Evolutionary conservation across 2,113 vertebrate genomes (phyloP), one percentile per base, ranked within the genome.

Genomic region (Blennius ocellaris): DNA sequence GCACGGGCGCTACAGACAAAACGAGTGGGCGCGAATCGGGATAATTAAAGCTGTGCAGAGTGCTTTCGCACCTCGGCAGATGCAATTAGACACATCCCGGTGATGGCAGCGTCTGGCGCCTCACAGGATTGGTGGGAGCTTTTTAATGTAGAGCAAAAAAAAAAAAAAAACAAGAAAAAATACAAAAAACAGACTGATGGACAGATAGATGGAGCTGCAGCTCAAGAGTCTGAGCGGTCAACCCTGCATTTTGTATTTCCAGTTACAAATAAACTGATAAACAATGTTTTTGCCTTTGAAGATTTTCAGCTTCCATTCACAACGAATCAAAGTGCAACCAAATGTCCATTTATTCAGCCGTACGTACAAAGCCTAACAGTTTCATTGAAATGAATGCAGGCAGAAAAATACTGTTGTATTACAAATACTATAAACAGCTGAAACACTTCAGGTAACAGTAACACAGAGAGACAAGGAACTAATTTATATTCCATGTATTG

Each of bases 31-130:
- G 75, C 83, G 70, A 73, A 73, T 60, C 71, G 63, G 69, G 85
- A 68, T 92, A 93, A 93, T 94, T 92, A 92, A 83, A 89, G 82
- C 78, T 76, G 87, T 44, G 68, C 81, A 5, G 67, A 72, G 63
- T 2, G 39, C 54, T 49, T 89, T 93, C 63, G 63, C 93, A 92
- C 90, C 89, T 85, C 51, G 72, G 78, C 78, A 90, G 86, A 91
- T 85, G 88, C 81, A 92, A 93, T 92, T 91, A 91, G 80, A 84
- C 56, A 64, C 81, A 86, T 87, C 54, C 61, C 84, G 57, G 37
- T 58, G 77, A 88, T 58, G 76, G 45, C 56, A 69, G 62, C 39
- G 83, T 90, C 90, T 93, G 77, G 79, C 89, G 80, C 79, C 72
- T 74, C 51, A 30, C 30, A 11, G 57, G 68, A 53, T 63, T 15